Evolutionary conservation across 2,113 vertebrate species (phyloP).

Genomic region (Stercorarius parasiticus): DNA sequence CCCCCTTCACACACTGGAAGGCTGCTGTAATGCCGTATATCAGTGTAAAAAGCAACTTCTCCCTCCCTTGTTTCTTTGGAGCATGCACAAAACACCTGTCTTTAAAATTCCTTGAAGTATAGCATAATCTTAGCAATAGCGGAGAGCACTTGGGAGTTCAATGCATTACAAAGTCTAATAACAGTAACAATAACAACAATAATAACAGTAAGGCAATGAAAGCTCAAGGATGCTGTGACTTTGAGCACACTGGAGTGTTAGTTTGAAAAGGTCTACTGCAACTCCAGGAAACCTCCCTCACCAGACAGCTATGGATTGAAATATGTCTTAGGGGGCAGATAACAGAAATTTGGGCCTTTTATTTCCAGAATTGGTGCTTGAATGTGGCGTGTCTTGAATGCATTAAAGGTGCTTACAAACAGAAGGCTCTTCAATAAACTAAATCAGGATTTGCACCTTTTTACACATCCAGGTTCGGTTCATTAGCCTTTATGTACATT

Average conservation of each 20-base stretch:
- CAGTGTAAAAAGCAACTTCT: not conserved
- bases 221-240: slow-evolving; percentile 61
- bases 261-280: not conserved
- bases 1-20: not conserved
- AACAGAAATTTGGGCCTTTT: not conserved
- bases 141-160: slow-evolving; percentile 23
- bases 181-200: slow-evolving; percentile 17
- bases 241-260: not conserved
- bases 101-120: slow-evolving; percentile 30
- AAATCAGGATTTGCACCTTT: not conserved
- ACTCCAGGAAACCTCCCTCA: not conserved
- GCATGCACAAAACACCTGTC: not conserved
- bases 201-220: not conserved
- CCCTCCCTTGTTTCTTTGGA: not conserved
- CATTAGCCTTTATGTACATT: accelerated
- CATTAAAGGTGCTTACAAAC: not conserved
- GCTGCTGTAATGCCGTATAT: accelerated
- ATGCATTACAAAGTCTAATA: slow-evolving; percentile 45
- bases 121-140: not conserved
- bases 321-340: not conserved
- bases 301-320: not conserved
- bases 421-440: not conserved
- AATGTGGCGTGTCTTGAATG: no score
- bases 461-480: not conserved
- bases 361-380: not conserved